Evolutionary conservation across 2,113 vertebrate species (phyloP).

Genomic region (Emydura subglobosa): DNA sequence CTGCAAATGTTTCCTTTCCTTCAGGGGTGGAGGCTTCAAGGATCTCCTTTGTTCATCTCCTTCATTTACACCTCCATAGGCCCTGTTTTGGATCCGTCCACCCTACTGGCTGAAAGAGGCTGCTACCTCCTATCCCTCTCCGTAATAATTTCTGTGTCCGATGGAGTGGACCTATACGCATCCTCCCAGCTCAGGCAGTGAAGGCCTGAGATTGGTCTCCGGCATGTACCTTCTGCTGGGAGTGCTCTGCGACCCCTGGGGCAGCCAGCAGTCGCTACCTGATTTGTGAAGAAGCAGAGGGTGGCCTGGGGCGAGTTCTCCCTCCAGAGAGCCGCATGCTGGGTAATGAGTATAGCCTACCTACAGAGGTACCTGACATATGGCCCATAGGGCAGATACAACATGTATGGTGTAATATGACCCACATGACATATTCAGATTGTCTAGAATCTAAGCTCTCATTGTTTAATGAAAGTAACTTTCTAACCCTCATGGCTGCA

Average conservation of each 20-base stretch:
- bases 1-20: neutral
- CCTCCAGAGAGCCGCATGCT: neutral
- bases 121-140: rapidly evolving
- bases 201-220: slow-evolving; percentile 7
- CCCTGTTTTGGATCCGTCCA: neutral
- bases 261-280: slow-evolving; percentile 49
- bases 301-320: neutral
- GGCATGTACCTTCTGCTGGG: slow-evolving; percentile 54
- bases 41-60: neutral
- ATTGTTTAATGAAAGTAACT: neutral
- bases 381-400: neutral
- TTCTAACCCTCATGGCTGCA: neutral
- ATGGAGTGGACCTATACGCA: neutral
- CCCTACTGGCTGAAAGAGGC: neutral
- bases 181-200: neutral
- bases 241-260: slow-evolving; percentile 28
- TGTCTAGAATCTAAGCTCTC: rapidly evolving
- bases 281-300: neutral
- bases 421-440: neutral
- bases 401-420: neutral
- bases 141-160: neutral
- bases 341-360: neutral
- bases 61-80: neutral
- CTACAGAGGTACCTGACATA: neutral
- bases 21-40: neutral